phyloP scores from a whole-genome alignment of 1,140 invertebrate species.

The Pollicipes pollicipes region DNA sequence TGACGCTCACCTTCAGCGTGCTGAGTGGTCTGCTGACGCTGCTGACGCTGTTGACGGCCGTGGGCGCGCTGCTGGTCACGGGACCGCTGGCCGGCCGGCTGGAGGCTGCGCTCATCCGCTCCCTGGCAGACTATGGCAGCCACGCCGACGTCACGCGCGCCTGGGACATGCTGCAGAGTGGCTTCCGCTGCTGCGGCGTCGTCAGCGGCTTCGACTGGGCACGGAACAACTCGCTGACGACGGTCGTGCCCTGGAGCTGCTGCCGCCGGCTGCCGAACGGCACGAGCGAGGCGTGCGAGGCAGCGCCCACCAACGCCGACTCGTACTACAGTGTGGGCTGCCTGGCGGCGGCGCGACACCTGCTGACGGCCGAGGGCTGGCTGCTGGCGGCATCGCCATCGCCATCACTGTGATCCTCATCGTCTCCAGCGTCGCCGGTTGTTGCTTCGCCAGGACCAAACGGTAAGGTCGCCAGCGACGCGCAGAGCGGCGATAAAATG shows the following conservation, averaged over 20 bases:
- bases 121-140: not conserved
- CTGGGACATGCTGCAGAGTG: not conserved
- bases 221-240: not conserved
- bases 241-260: not conserved
- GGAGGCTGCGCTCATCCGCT: not conserved
- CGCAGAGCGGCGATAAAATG: too few relatives aligned
- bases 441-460: not conserved
- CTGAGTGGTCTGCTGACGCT: not conserved
- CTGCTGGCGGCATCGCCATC: not conserved
- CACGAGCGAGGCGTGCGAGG: not conserved
- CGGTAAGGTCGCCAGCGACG: too few relatives aligned
- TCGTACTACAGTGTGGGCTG: not conserved
- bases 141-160: not conserved
- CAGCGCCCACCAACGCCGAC: not conserved
- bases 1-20: not conserved
- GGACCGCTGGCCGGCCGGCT: not conserved
- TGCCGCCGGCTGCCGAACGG: not conserved
- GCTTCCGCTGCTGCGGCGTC: not conserved
- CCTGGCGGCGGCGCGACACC: not conserved
- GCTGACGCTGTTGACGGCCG: not conserved
- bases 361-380: not conserved
- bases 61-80: not conserved
- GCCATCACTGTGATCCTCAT: slow-evolving; percentile 5
- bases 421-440: not conserved
- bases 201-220: not conserved